phyloP scores from a whole-genome alignment of 2,113 vertebrate species.

The Spheniscus mendiculus region DNA sequence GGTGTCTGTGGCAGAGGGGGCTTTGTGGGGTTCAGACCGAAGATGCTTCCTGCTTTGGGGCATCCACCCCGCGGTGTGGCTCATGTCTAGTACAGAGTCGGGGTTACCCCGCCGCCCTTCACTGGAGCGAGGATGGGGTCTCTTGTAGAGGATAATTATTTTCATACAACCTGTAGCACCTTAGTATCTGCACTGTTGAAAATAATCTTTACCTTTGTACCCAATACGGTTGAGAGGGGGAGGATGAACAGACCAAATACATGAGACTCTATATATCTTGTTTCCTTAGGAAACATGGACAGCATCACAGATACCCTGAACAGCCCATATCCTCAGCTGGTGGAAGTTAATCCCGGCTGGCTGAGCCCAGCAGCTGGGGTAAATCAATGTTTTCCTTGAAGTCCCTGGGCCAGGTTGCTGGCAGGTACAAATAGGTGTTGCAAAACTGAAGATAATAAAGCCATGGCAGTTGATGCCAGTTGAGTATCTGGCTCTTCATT shows the following conservation, averaged over 20 bases:
- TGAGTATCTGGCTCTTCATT: neutral
- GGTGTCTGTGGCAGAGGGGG: neutral
- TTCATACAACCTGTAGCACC: neutral
- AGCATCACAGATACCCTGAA: neutral
- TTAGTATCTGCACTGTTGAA: neutral
- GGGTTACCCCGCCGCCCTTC: neutral
- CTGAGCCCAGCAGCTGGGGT: neutral
- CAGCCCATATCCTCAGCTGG: neutral
- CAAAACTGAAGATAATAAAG: neutral
- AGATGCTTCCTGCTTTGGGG: neutral
- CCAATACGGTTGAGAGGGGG: rapidly evolving
- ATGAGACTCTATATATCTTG: rapidly evolving
- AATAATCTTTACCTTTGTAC: neutral
- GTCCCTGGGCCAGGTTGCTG: neutral
- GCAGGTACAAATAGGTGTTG: neutral
- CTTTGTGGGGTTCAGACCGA: neutral
- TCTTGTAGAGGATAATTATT: neutral
- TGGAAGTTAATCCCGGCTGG: neutral
- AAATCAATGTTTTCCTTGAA: neutral
- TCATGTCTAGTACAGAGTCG: neutral
- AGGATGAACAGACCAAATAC: neutral
- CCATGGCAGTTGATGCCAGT: neutral
- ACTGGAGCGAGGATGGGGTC: rapidly evolving
- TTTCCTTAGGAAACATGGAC: neutral
- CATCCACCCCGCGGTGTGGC: rapidly evolving